These are phyloP conservation scores for Nasua narica DNA, from an alignment of 2,797 vertebrate genomes.

Conservation along the genomic window DNA sequence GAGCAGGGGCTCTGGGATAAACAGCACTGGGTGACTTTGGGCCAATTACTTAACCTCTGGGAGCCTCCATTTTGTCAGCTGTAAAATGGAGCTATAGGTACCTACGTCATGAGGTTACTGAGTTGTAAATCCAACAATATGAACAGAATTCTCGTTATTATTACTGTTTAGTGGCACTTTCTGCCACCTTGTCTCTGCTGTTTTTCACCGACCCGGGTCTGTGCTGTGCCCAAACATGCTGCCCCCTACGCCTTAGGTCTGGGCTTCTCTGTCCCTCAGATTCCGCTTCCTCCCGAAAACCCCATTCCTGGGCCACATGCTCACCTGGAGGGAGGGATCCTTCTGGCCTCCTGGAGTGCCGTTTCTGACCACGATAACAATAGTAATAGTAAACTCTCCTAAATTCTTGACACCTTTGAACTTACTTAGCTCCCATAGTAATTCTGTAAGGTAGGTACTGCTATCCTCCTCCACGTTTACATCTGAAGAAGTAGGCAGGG, in stretches of 20 bases:
- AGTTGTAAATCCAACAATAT: not conserved
- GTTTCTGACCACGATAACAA: not conserved
- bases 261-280: not conserved
- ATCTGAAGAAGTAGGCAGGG: not conserved
- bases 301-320: not conserved
- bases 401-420: slow-evolving; percentile 12
- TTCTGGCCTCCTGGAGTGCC: not conserved
- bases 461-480: not conserved
- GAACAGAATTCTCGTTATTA: not conserved
- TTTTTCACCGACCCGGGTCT: not conserved
- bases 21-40: not conserved
- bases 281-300: not conserved
- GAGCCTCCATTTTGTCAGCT: slow-evolving; percentile 4
- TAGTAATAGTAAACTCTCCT: not conserved
- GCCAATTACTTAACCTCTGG: not conserved
- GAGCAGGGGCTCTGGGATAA: not conserved
- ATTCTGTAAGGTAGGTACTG: not conserved
- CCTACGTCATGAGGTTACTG: not conserved
- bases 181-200: not conserved
- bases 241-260: not conserved
- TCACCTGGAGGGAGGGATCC: not conserved
- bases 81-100: not conserved
- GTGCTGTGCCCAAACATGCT: not conserved
- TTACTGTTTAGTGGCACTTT: not conserved
- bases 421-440: not conserved